Conservation (phyloP, 2,888 invertebrate species). For the Conus canariensis region DNA sequence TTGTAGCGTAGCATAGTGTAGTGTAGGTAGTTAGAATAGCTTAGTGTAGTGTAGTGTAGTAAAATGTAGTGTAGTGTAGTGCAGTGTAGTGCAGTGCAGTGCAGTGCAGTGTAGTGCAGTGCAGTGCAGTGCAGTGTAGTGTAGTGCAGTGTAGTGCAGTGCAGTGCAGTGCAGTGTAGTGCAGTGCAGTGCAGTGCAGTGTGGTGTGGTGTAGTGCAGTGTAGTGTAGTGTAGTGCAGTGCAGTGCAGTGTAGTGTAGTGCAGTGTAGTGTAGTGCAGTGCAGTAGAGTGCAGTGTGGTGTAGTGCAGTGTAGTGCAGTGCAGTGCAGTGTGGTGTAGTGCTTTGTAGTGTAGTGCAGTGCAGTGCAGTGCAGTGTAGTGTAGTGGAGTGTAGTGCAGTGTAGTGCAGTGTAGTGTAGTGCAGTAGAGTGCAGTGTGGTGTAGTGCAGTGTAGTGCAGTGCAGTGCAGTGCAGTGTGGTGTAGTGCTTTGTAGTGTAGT, state of each 20-base stretch:
- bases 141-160: background rate
- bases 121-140: background rate
- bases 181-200: background rate
- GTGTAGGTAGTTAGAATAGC: too few relatives aligned
- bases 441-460: constrained; percentile 19
- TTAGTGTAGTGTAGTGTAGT: too few relatives aligned
- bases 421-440: background rate
- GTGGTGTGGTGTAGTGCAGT: background rate
- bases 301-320: background rate
- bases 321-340: background rate
- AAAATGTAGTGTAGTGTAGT: too few relatives aligned
- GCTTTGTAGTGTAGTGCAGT: background rate
- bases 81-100: too few relatives aligned
- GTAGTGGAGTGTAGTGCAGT: background rate
- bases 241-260: too few relatives aligned
- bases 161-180: background rate
- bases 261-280: too few relatives aligned
- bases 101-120: background rate
- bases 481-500: background rate
- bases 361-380: too few relatives aligned
- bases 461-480: background rate
- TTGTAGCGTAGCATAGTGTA: too few relatives aligned
- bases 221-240: background rate
- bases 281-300: too few relatives aligned
- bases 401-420: too few relatives aligned